Evolutionary conservation across 1,140 invertebrate genomes (phyloP).

Genomic region (Trachelipus rathkii): DNA sequence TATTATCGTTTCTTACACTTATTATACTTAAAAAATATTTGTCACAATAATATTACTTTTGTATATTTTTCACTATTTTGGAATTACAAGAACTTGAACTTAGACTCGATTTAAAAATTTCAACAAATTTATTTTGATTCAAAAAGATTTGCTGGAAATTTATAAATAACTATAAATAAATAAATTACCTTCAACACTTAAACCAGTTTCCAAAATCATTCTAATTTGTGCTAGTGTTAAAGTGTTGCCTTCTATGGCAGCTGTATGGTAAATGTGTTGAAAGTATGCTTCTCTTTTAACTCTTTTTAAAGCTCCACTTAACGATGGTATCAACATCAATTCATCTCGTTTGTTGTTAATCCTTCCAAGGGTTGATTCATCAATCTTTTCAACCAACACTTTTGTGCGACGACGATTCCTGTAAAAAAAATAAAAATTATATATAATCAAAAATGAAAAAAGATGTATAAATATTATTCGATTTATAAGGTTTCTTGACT

Average conservation of each 20-base stretch:
- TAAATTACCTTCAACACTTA: conserved; percentile 71
- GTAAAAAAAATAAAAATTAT: neutral
- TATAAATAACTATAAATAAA: too few relatives aligned
- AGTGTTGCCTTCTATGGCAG: conserved; percentile 95
- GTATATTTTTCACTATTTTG: too few relatives aligned
- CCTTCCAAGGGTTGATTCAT: conserved; percentile 68
- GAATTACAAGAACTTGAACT: too few relatives aligned
- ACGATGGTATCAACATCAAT: conserved; percentile 73
- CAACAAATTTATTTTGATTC: neutral
- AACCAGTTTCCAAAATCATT: conserved; percentile 85
- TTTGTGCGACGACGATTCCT: conserved; percentile 76
- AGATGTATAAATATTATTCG: too few relatives aligned
- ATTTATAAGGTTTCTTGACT: too few relatives aligned
- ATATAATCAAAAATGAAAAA: too few relatives aligned
- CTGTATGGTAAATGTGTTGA: conserved; percentile 90
- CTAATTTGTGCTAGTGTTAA: conserved; percentile 90
- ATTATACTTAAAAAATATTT: too few relatives aligned
- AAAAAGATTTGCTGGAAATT: too few relatives aligned
- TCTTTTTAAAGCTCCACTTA: conserved; percentile 69
- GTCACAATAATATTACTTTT: too few relatives aligned
- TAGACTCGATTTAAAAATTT: neutral
- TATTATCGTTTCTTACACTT: too few relatives aligned
- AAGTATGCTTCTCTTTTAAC: conserved; percentile 93
- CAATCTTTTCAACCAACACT: conserved; percentile 83
- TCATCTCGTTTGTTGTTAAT: conserved; percentile 83